These are phyloP conservation scores for Capromys pilorides DNA, from an alignment of 2,797 vertebrate genomes.

Conservation along the genomic window DNA sequence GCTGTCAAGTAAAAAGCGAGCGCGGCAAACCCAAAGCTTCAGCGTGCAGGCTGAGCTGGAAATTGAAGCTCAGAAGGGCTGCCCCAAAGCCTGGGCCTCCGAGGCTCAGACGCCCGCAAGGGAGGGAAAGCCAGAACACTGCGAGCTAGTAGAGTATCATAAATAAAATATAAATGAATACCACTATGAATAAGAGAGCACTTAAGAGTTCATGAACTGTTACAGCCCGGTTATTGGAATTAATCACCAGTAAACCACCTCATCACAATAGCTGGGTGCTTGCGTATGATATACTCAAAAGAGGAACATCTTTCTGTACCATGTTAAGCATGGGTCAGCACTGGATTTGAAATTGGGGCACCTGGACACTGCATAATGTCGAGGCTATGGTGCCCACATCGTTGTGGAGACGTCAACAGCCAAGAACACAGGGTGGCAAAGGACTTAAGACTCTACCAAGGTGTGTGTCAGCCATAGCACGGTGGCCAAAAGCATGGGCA, in stretches of 20 bases:
- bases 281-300: slow-evolving; percentile 17
- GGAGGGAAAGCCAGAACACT: neutral
- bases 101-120: neutral
- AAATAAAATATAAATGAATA: too few species aligned
- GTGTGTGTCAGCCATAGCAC: neutral
- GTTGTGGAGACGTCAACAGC: neutral
- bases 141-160: neutral
- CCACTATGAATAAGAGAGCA: slow-evolving; percentile 37
- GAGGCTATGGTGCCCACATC: neutral
- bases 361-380: neutral
- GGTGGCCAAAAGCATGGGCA: neutral
- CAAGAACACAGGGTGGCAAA: neutral
- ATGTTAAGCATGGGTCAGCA: neutral
- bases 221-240: slow-evolving; percentile 47
- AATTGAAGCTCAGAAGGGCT: neutral
- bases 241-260: slow-evolving; percentile 52
- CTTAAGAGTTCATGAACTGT: slow-evolving; percentile 55
- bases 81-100: neutral
- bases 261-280: neutral
- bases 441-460: neutral
- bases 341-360: neutral
- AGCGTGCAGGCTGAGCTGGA: neutral
- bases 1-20: neutral
- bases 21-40: neutral
- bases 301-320: neutral